Evolutionary conservation across 1,140 invertebrate species (phyloP).

Genomic region (Druon quercuslanigerum): DNA sequence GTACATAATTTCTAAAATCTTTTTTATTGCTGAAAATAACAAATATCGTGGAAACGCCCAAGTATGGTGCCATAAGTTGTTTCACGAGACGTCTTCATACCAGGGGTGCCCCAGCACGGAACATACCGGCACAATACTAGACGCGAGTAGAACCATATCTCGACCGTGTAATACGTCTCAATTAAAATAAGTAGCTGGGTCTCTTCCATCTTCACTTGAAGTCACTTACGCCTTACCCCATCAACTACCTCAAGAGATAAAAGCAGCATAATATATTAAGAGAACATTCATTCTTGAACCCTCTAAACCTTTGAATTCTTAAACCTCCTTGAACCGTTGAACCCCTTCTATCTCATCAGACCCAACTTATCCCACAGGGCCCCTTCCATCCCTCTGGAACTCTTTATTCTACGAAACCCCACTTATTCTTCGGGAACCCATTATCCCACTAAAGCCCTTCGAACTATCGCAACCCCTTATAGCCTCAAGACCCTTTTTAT

Average conservation of each 20-base stretch:
- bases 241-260: not conserved
- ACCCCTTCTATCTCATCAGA: too few relatives aligned
- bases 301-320: too few relatives aligned
- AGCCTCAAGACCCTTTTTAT: too few relatives aligned
- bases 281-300: not conserved
- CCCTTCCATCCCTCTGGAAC: too few relatives aligned
- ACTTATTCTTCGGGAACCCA: too few relatives aligned
- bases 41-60: slow-evolving; percentile 46
- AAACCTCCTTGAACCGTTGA: too few relatives aligned
- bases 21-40: not conserved
- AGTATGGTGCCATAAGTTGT: slow-evolving; percentile 54
- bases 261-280: slow-evolving; percentile 15
- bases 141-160: slow-evolving; percentile 41
- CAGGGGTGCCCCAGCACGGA: slow-evolving; percentile 31
- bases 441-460: too few relatives aligned
- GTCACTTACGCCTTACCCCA: not conserved
- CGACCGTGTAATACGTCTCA: slow-evolving; percentile 52
- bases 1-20: too few relatives aligned
- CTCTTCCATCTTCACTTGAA: slow-evolving; percentile 38
- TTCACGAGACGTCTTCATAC: slow-evolving; percentile 32
- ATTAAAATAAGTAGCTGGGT: slow-evolving; percentile 52
- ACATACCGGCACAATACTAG: slow-evolving; percentile 35
- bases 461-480: too few relatives aligned
- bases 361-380: too few relatives aligned
- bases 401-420: too few relatives aligned